Percentiles rank a stretch among this genome's conserved stretches.
Conservation (phyloP, 2,888 invertebrate genomes). For the Pseudeuparius sepicola region DNA sequence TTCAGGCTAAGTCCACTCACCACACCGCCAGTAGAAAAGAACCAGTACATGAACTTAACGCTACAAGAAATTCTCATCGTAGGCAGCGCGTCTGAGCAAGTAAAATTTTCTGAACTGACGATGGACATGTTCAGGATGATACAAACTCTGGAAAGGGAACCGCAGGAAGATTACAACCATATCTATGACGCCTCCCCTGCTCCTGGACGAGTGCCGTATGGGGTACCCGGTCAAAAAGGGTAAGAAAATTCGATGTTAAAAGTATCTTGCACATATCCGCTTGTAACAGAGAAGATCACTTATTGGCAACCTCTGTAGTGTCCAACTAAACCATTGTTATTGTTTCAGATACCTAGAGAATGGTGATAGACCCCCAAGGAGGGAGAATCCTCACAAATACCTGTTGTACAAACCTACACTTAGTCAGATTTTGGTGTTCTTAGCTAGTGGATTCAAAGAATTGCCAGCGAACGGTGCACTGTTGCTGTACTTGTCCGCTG, state of each 20-base stretch:
- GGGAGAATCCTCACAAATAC: slow-evolving; percentile 95
- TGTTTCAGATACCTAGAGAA: slow-evolving; percentile 49
- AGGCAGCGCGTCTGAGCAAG: slow-evolving; percentile 88
- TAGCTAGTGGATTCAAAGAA: slow-evolving; percentile 88
- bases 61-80: slow-evolving; percentile 91
- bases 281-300: background rate
- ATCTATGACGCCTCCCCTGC: slow-evolving; percentile 62
- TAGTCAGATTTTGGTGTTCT: slow-evolving; percentile 85
- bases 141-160: slow-evolving; percentile 88
- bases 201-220: slow-evolving; percentile 52
- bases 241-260: too few relatives aligned
- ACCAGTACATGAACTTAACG: slow-evolving; percentile 74
- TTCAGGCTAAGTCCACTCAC: slow-evolving; percentile 68
- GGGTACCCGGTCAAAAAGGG: slow-evolving; percentile 37
- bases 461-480: slow-evolving; percentile 84
- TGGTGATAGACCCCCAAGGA: slow-evolving; percentile 53
- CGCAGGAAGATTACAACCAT: slow-evolving; percentile 71
- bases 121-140: slow-evolving; percentile 98
- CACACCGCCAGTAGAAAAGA: slow-evolving; percentile 81
- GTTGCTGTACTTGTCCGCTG: slow-evolving; percentile 87
- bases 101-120: slow-evolving; percentile 92
- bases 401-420: slow-evolving; percentile 91
- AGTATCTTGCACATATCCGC: background rate
- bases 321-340: too few relatives aligned
- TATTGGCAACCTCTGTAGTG: too few relatives aligned